A percentile compares a stretch with the other conserved stretches of the same genome.
Evolutionary conservation across 92 coral and sea anemone species (phyloP).

Genomic region (Parazoanthus swiftii): DNA sequence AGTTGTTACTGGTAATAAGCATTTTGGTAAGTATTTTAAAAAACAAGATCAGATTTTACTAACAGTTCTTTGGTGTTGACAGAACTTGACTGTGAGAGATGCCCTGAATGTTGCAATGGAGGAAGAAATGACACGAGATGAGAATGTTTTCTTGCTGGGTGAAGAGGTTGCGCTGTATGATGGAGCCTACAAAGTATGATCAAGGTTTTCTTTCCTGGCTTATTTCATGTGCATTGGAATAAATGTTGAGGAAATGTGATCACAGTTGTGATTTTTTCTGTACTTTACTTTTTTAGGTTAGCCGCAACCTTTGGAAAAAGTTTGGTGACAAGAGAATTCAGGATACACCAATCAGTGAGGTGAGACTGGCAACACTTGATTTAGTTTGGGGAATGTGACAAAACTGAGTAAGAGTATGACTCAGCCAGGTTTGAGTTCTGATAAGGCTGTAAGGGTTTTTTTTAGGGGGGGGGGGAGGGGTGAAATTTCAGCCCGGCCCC

Average conservation of each 20-base stretch:
- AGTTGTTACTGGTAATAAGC: no score
- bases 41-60: not conserved
- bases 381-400: no score
- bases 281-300: constrained; percentile 57
- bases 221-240: not conserved
- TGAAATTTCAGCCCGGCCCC: no score
- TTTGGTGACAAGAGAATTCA: constrained; percentile 86
- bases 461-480: no score
- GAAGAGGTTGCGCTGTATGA: constrained; percentile 98
- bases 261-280: not conserved
- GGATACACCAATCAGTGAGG: constrained; percentile 97
- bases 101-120: constrained; percentile 95
- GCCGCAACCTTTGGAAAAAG: constrained; percentile 77
- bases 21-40: not conserved
- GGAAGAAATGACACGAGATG: constrained; percentile 90
- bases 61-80: not conserved
- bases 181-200: constrained; percentile 92
- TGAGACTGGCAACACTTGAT: constrained; percentile 26
- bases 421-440: no score
- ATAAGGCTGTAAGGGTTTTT: no score
- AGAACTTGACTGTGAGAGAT: constrained; percentile 79
- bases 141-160: constrained; percentile 88
- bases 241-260: no score
- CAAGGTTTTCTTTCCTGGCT: not conserved
- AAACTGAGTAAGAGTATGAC: no score